Conservation (phyloP, 1,140 invertebrate species). For the Neodiprion virginianus region DNA sequence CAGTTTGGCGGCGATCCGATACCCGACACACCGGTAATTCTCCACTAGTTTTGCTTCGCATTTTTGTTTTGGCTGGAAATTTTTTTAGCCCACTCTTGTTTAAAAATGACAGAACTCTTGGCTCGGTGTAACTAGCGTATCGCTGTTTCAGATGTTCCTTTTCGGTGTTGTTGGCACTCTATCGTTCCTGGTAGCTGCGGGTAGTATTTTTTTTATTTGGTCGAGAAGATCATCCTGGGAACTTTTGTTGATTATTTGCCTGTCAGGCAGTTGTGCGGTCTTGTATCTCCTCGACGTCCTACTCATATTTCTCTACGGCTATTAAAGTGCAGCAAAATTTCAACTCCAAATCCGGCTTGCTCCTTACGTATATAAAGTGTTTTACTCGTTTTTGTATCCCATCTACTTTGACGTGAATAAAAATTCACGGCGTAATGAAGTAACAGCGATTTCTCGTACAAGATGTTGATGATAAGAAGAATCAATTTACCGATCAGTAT, state of each 20-base stretch:
- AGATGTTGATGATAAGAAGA: no score
- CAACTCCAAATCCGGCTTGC: no score
- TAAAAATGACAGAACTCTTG: constrained; percentile 1
- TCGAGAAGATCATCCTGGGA: constrained; percentile 26
- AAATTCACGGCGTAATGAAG: no score
- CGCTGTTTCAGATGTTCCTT: constrained; percentile 40
- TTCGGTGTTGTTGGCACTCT: constrained; percentile 38
- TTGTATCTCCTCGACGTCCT: constrained; percentile 40
- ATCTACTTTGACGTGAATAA: no score
- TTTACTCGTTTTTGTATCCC: no score
- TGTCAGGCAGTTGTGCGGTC: constrained; percentile 28
- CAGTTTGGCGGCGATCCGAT: constrained; percentile 45
- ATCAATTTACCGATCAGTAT: no score
- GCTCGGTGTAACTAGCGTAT: no score
- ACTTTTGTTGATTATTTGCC: constrained; percentile 25
- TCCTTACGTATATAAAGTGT: no score
- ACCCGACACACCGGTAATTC: constrained; percentile 44
- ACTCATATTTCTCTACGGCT: constrained; percentile 43
- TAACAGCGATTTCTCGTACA: no score
- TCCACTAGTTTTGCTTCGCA: background rate
- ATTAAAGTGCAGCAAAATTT: constrained; percentile 20
- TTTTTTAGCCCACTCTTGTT: constrained; percentile 4
- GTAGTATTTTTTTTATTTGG: constrained; percentile 26
- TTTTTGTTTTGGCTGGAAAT: constrained; percentile 9
- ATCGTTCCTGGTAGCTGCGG: constrained; percentile 31